Base-by-base conservation (phyloP, 2,113 vertebrate genomes). In the Corythoichthys intestinalis region DNA sequence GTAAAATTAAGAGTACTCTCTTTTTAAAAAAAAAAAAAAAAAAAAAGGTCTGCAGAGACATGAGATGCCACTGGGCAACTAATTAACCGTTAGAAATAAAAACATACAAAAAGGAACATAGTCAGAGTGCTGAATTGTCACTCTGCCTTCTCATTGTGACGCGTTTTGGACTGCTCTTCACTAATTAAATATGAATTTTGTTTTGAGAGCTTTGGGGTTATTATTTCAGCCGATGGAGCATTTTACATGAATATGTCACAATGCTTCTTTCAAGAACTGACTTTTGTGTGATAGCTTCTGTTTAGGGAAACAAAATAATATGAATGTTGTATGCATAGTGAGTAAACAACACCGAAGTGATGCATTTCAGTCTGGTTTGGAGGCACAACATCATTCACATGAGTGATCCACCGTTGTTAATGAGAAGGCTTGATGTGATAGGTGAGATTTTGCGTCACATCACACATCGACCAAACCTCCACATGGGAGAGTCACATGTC, bases 21-120 rank as follows among this genome's bases (percentile, higher is more conserved):
- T 68, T 47, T 54, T 67, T 2, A 76, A 49, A 48, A 47, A 47
- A 72, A 41, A 28, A 28, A 28, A 28, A 44, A 76, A 49, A 48
- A 47, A 47, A 72, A 41, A 4, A 44, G 38, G n/a, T 46, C 56
- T 11, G 39, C 44, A 46, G 57, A 57, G n/a, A 15, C 20, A 17
- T 6, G 60, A 20, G 39, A n/a, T 44, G 60, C 60, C 39, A 46
- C n/a, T 1, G 4, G 58, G 58, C 14, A n/a, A 41, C 17, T 62
- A 20, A 62, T 62, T 62, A 62, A 44, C 59, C 41, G 12, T 20
- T 46, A 39, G n/a, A 10, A 44, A 61, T 41, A 10, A n/a, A 61
- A 61, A 46, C 4, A 46, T 2, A 57, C 10, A 7, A 8, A 58
- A 57, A 58, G 28, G 14, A 47, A 41, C 10, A 47, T n/a, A 3